Evolutionary conservation across 2,888 invertebrate genomes (phyloP).

Genomic region (Thyatira batis): DNA sequence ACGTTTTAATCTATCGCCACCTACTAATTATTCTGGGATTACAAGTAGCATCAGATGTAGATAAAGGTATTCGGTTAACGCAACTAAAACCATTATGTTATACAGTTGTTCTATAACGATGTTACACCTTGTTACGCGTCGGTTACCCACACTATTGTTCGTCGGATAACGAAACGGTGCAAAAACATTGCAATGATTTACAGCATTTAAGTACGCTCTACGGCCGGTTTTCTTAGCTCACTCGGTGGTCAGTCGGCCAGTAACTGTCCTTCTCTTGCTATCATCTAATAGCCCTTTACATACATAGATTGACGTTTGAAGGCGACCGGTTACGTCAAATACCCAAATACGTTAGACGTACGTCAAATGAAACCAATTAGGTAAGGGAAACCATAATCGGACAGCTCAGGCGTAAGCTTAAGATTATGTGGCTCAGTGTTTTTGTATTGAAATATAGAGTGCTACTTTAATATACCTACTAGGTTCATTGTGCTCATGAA

Average conservation of each 20-base stretch:
- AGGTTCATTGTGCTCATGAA: no score
- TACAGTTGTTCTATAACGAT: slow-evolving; percentile 22
- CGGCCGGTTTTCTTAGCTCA: not conserved
- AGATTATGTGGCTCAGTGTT: not conserved
- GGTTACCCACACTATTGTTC: slow-evolving; percentile 40
- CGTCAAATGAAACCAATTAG: not conserved
- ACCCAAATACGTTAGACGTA: not conserved
- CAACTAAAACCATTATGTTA: slow-evolving; percentile 33
- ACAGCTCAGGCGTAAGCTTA: not conserved
- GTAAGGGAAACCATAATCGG: not conserved
- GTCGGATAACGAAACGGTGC: slow-evolving; percentile 1
- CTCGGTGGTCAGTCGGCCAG: no score
- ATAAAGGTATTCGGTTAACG: slow-evolving; percentile 37
- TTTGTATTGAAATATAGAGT: not conserved
- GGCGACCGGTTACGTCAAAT: not conserved
- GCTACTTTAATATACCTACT: no score
- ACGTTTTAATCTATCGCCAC: no score
- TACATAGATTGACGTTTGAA: not conserved
- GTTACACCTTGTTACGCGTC: slow-evolving; percentile 38
- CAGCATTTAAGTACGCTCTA: not conserved
- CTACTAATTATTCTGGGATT: no score
- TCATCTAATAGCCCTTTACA: not conserved
- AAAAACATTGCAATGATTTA: not conserved
- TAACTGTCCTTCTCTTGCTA: no score
- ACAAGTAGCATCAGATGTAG: not conserved